phyloP scores from a whole-genome alignment of 2,888 invertebrate species.

The Sinhomidia bicolor region DNA sequence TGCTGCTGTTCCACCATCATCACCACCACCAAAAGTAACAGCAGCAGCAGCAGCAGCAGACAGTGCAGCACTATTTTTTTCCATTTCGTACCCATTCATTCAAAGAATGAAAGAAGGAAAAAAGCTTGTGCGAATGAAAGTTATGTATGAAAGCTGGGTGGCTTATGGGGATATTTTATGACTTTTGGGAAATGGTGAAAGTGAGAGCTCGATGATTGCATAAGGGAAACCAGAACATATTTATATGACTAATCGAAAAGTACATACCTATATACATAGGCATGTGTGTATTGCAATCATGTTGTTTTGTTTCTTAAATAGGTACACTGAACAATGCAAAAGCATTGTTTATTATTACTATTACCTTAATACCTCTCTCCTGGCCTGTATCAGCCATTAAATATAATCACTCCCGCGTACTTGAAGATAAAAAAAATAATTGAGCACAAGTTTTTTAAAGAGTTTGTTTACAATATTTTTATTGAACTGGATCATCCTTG shows the following conservation, averaged over 20 bases:
- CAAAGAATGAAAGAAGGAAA: neutral
- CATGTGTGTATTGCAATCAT: too few species aligned
- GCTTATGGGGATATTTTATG: slow-evolving; percentile 53
- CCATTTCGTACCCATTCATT: neutral
- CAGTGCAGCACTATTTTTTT: neutral
- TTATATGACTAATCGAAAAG: neutral
- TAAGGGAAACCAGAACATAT: neutral
- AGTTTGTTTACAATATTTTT: slow-evolving; percentile 53
- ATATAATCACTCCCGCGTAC: too few species aligned
- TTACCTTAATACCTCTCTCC: too few species aligned
- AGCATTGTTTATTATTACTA: too few species aligned
- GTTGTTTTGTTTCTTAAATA: neutral
- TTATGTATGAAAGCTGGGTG: slow-evolving; percentile 17
- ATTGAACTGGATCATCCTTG: slow-evolving; percentile 60
- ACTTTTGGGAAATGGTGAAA: slow-evolving; percentile 47
- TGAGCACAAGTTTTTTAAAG: too few species aligned
- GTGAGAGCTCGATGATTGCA: neutral
- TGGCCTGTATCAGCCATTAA: too few species aligned
- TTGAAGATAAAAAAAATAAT: too few species aligned
- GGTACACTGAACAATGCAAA: neutral
- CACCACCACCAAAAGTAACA: too few species aligned
- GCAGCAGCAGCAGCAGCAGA: neutral
- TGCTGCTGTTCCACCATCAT: neutral
- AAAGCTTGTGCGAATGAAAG: slow-evolving; percentile 11
- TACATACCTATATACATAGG: neutral